Evolutionary conservation across 2,888 invertebrate species (phyloP), one percentile per base, ranked within the genome.

Genomic region (Scotopteryx bipunctaria): DNA sequence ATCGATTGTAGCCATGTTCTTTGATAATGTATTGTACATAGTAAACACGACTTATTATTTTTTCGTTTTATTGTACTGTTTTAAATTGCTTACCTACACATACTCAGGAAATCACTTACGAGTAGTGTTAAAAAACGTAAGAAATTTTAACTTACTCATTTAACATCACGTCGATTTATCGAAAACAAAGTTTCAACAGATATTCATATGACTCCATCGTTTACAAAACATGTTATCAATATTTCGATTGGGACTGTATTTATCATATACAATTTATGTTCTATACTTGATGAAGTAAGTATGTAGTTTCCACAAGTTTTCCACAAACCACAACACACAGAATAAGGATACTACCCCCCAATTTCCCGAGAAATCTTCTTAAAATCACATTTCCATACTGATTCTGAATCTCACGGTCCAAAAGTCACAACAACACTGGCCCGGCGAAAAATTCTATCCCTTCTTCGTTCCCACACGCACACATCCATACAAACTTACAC

Each of bases 111-210:
- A 36, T 11, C 6, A 36, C 5, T n/a, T 23, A 21, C 23, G n/a
- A 6, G 3, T 19, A 19, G 17, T 11, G 13, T 23, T 23, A 17
- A 19, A 33, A 43, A 25, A 6, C 14, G 17, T 17, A 16, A 19
- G 5, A 25, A 37, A 29, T 9, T 23, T 33, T 33, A 46, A 81
- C 85, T 85, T 67, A 88, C 88, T 77, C 77, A 78, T 83, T 74
- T 73, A 81, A 81, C 89, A 89, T 87, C 73, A 81, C 89, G 83
- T 63, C 67, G 66, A 71, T 61, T 75, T 83, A 81, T 69, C 72
- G 69, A 69, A 74, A 73, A 68, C 65, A 59, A 64, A 69, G 60
- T 56, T 59, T 59, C 50, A 59, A 67, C 13, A 41, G 35, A 57
- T 51, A 51, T 50, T 53, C 47, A 52, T 21, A 64, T 63, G 68